Evolutionary conservation across 2,113 vertebrate species (phyloP).

Genomic region (Gnathonemus echidnorhynchus): DNA sequence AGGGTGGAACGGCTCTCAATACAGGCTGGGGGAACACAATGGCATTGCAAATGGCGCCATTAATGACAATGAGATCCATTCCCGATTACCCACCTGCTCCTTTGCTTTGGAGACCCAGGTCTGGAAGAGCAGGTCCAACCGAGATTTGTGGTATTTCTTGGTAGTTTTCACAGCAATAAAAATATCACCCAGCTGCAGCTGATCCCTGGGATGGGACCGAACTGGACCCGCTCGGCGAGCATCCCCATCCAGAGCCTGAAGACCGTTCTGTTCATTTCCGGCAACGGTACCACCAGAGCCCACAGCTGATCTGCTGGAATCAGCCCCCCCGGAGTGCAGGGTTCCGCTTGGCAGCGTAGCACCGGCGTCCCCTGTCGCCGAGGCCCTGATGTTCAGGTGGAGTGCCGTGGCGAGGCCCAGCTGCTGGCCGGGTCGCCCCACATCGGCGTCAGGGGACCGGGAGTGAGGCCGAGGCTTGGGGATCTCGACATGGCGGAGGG

Average conservation of each 20-base stretch:
- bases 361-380: neutral
- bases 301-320: neutral
- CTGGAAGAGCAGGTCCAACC: conserved; percentile 78
- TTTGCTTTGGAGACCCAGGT: conserved; percentile 86
- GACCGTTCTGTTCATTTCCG: neutral
- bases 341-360: neutral
- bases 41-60: neutral
- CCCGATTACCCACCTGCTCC: conserved; percentile 64
- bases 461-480: conserved; percentile 38
- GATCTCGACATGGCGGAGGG: conserved; percentile 30
- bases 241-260: neutral
- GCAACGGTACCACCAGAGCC: neutral
- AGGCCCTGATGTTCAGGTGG: neutral
- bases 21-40: neutral
- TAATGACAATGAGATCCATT: neutral
- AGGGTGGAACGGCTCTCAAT: neutral
- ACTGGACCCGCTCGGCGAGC: neutral
- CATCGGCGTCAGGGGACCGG: conserved; percentile 20
- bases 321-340: neutral
- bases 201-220: conserved; percentile 41
- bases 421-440: neutral
- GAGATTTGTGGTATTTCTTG: conserved; percentile 78
- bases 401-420: neutral
- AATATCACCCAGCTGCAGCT: conserved; percentile 72
- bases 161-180: conserved; percentile 95